Evolutionary conservation across 2,797 vertebrate genomes (phyloP), one percentile per base, ranked within the genome.

Genomic region (Leptatherina wallacei): DNA sequence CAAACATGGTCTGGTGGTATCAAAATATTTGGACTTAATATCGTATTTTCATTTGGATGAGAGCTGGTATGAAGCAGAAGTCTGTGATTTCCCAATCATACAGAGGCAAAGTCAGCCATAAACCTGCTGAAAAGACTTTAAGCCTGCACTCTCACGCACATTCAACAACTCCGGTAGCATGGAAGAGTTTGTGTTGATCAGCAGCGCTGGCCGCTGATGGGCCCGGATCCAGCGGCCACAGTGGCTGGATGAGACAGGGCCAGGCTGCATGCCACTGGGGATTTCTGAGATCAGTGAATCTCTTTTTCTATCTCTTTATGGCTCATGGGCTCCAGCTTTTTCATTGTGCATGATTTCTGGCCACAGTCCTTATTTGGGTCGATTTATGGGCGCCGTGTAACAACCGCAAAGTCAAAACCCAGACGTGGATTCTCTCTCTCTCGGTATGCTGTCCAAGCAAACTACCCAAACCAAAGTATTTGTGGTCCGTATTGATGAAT

Each of bases 221-320:
- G 82, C 87, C 70, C 42, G 4, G 16, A 30, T 92, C 92, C 92
- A 91, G 85, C 36, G 77, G 84, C 83, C 83, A 77, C 83, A 83
- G 86, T 56, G 72, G 75, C 78, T 81, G 79, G 80, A 88, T 71
- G 86, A 89, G 86, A 83, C 69, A 38, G 24, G 69, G 69, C 75
- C 54, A 60, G 77, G 68, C 80, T 81, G 71, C 79, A 56, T 71
- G 81, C 85, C 85, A 80, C 33, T 13, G 56, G 79, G 85, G 89
- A 89, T 85, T 90, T 88, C 77, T 85, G 84, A 80, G 87, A 86
- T 88, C 84, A 89, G 79, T 60, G 77, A 83, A 86, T 91, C 84
- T 78, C 76, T 82, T 63, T 69, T 77, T 70, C 77, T 86, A 84
- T 91, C 84, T 85, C 64, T 54, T 61, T 30, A 69, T 56, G 75